phyloP scores from a whole-genome alignment of 2,888 invertebrate species.

The Drosophila percnosoma region DNA sequence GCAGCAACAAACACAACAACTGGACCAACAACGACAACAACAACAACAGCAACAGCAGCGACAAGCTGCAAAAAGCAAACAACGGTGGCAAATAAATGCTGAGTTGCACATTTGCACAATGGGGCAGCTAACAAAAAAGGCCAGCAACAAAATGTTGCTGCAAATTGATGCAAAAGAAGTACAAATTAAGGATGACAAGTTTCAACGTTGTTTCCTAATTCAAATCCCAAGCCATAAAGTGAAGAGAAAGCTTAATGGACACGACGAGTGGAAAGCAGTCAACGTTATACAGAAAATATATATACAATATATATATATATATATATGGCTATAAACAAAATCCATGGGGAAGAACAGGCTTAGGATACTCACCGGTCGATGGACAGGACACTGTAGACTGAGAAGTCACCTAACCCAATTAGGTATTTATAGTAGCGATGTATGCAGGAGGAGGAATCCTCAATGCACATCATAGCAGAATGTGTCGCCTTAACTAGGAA shows the following conservation, averaged over 20 bases:
- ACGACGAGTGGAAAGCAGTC: background rate
- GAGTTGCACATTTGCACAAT: conserved; percentile 22
- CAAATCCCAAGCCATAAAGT: background rate
- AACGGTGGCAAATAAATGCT: conserved; percentile 43
- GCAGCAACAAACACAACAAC: conserved; percentile 28
- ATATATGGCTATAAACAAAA: no score
- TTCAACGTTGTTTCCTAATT: background rate
- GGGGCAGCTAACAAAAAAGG: conserved; percentile 4
- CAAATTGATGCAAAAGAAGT: background rate
- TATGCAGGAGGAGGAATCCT: no score
- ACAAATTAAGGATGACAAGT: conserved; percentile 1
- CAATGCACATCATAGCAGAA: no score
- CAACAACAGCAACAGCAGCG: conserved; percentile 9
- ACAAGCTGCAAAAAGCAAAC: conserved; percentile 10
- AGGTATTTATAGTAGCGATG: no score
- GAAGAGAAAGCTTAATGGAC: background rate
- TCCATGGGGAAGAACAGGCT: no score
- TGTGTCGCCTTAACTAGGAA: no score
- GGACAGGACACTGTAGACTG: no score
- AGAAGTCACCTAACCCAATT: no score
- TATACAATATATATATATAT: no score
- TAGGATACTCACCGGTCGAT: no score
- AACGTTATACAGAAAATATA: background rate
- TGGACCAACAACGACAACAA: conserved; percentile 12
- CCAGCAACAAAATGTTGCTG: background rate